Evolutionary conservation across 2,888 invertebrate genomes (phyloP).

Genomic region (Morinoia aosen): DNA sequence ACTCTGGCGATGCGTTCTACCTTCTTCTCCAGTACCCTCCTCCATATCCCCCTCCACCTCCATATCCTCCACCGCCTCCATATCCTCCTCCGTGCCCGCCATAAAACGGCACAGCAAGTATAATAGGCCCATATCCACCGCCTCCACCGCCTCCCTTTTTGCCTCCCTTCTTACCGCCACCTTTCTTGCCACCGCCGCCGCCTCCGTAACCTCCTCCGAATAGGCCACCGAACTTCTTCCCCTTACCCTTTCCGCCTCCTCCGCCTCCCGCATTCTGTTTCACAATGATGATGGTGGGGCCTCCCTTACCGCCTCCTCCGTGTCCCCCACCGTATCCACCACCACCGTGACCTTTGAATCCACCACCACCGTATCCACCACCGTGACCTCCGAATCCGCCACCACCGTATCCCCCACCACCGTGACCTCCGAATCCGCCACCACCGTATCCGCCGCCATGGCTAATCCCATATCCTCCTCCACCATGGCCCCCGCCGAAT

Average conservation of each 20-base stretch:
- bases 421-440: not conserved
- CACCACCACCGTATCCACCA: slow-evolving; percentile 36
- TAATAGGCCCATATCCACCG: not conserved
- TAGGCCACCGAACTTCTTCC: not conserved
- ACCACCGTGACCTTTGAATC: not conserved
- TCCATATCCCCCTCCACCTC: slow-evolving; percentile 33
- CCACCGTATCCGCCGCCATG: slow-evolving; percentile 9
- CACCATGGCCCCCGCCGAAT: slow-evolving; percentile 29
- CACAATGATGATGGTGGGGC: not conserved
- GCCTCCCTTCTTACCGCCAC: not conserved
- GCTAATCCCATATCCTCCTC: not conserved
- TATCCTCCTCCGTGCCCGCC: slow-evolving; percentile 49
- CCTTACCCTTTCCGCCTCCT: slow-evolving; percentile 42
- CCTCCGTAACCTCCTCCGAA: not conserved
- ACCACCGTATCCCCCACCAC: not conserved
- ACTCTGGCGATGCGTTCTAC: not conserved
- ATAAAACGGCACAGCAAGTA: not conserved
- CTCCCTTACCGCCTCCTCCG: not conserved
- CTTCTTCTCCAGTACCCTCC: slow-evolving; percentile 16
- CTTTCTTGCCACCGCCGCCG: not conserved
- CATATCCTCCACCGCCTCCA: slow-evolving; percentile 41
- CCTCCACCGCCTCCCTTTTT: slow-evolving; percentile 8
- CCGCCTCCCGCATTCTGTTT: not conserved
- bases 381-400: not conserved
- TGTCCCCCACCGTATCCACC: slow-evolving; percentile 41